phyloP scores from a whole-genome alignment of 1,140 invertebrate genomes.

The Hesperophylax magnus region DNA sequence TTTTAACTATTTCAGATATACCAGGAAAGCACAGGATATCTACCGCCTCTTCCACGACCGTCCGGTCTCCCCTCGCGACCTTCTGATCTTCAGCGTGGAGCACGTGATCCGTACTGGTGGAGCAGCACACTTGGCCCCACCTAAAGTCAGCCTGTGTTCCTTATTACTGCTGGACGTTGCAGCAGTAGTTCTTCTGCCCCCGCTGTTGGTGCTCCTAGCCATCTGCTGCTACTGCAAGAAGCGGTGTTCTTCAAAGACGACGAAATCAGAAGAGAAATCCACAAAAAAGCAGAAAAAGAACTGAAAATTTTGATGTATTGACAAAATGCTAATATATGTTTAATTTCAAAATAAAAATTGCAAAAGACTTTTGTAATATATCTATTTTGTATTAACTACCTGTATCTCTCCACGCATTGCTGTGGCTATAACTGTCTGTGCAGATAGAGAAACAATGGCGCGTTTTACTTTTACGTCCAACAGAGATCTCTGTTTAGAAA shows the following conservation, averaged over 20 bases:
- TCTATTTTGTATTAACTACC: too few relatives aligned
- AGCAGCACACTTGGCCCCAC: constrained; percentile 39
- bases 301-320: not conserved
- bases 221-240: not conserved
- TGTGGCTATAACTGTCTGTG: too few relatives aligned
- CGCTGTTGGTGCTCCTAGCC: not conserved
- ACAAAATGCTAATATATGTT: too few relatives aligned
- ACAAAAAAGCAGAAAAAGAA: not conserved
- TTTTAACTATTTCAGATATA: constrained; percentile 35
- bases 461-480: too few relatives aligned
- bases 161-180: too few relatives aligned
- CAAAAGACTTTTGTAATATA: too few relatives aligned
- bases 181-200: too few relatives aligned
- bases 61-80: constrained; percentile 56
- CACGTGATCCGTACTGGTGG: constrained; percentile 43
- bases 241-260: not conserved
- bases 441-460: too few relatives aligned
- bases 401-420: too few relatives aligned
- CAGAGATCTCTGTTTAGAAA: too few relatives aligned
- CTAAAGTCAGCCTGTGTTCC: too few relatives aligned
- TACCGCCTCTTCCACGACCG: constrained; percentile 61
- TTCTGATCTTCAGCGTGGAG: constrained; percentile 57
- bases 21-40: constrained; percentile 53
- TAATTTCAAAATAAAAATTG: too few relatives aligned
- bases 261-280: not conserved